phyloP scores from a whole-genome alignment of 1,140 invertebrate genomes.

The Drosophila leontia region DNA sequence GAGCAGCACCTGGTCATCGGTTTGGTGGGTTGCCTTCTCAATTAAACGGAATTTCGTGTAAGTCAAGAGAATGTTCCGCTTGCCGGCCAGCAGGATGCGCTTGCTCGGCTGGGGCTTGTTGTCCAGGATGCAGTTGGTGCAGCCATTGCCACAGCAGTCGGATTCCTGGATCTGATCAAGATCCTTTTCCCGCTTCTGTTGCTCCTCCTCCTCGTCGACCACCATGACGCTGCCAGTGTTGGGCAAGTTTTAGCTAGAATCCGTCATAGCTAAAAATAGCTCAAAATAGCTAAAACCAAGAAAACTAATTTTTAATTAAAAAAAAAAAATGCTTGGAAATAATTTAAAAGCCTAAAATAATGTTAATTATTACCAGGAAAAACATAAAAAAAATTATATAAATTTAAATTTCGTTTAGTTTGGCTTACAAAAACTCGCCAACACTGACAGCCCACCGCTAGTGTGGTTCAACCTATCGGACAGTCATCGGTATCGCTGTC shows the following conservation, averaged over 20 bases:
- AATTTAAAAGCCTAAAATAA: background rate
- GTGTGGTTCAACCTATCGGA: background rate
- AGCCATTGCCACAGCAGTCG: constrained; percentile 83
- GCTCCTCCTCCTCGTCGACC: background rate
- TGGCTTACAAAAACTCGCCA: background rate
- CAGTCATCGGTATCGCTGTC: background rate
- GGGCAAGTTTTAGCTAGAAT: background rate
- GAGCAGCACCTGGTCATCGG: constrained; percentile 42
- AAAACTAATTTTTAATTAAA: too few relatives aligned
- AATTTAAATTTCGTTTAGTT: background rate
- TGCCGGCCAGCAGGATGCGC: constrained; percentile 52
- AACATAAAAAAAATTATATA: too few relatives aligned
- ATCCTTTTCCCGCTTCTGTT: background rate
- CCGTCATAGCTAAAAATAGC: background rate
- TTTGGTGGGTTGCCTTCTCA: constrained; percentile 18
- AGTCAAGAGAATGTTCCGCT: constrained; percentile 59
- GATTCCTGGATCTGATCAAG: constrained; percentile 18
- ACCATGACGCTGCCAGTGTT: constrained; percentile 15
- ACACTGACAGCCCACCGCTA: background rate
- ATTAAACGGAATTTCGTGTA: constrained; percentile 64
- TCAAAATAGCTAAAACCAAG: background rate
- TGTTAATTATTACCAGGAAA: too few relatives aligned
- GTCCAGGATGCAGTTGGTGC: constrained; percentile 80
- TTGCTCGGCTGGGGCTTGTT: constrained; percentile 50
- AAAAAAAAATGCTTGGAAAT: background rate